phyloP scores from a whole-genome alignment of 2,888 invertebrate genomes.

The Nowickia ferox region DNA sequence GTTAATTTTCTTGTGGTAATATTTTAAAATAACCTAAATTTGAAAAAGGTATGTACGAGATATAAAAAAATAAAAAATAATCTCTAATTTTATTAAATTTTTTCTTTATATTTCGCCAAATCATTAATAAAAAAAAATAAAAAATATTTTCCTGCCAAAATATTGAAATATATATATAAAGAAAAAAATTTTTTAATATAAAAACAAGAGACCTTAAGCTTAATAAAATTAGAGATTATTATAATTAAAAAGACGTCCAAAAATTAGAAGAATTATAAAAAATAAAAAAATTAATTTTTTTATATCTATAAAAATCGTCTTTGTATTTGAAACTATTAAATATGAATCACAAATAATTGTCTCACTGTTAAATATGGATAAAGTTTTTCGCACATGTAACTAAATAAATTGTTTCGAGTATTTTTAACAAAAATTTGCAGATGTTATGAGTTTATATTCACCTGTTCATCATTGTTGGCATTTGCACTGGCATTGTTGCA shows the following conservation, averaged over 20 bases:
- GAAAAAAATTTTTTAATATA: too few relatives aligned
- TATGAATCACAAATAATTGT: too few relatives aligned
- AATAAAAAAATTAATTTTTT: not conserved
- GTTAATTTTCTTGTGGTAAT: slow-evolving; percentile 21
- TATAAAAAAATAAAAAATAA: slow-evolving; percentile 22
- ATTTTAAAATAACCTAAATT: slow-evolving; percentile 14
- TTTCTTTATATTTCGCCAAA: too few relatives aligned
- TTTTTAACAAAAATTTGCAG: slow-evolving; percentile 27
- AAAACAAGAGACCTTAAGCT: too few relatives aligned
- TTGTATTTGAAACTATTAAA: slow-evolving; percentile 15
- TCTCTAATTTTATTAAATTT: too few relatives aligned
- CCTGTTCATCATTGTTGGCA: slow-evolving; percentile 82
- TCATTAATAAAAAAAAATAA: too few relatives aligned
- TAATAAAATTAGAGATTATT: too few relatives aligned
- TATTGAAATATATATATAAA: too few relatives aligned
- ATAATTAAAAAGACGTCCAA: too few relatives aligned
- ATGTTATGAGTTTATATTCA: slow-evolving; percentile 76
- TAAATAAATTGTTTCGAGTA: slow-evolving; percentile 16
- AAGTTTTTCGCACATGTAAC: slow-evolving; percentile 34
- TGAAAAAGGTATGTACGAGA: not conserved
- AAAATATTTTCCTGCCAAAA: too few relatives aligned
- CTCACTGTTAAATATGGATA: slow-evolving; percentile 6
- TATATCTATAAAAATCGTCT: slow-evolving; percentile 59
- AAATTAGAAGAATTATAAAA: too few relatives aligned
- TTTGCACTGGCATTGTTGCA: slow-evolving; percentile 85